These are phyloP conservation scores for Hirtodrosophila duncani DNA, from an alignment of 2,888 invertebrate genomes.

Conservation along the genomic window DNA sequence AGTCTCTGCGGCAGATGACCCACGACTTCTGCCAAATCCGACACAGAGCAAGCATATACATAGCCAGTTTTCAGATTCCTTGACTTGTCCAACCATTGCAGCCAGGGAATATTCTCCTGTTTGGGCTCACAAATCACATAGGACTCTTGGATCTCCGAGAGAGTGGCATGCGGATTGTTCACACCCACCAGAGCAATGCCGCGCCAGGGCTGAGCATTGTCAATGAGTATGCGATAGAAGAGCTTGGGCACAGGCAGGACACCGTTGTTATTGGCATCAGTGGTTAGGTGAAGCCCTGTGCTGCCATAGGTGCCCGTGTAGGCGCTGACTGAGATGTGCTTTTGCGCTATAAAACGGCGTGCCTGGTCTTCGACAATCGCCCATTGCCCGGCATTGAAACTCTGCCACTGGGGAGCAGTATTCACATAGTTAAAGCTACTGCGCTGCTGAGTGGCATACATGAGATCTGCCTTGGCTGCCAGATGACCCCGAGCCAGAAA, in stretches of 20 bases:
- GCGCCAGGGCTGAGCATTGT: slow-evolving; percentile 62
- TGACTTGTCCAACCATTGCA: slow-evolving; percentile 57
- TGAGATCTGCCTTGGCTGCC: slow-evolving; percentile 80
- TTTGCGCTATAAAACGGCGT: slow-evolving; percentile 77
- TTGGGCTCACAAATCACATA: slow-evolving; percentile 69
- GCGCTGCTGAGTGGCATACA: slow-evolving; percentile 79
- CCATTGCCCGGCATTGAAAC: slow-evolving; percentile 82
- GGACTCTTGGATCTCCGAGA: slow-evolving; percentile 50
- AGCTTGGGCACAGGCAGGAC: slow-evolving; percentile 80
- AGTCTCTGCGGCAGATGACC: slow-evolving; percentile 53
- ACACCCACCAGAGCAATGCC: slow-evolving; percentile 80
- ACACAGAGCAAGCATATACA: slow-evolving; percentile 67
- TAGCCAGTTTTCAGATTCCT: slow-evolving; percentile 65
- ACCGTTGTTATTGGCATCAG: slow-evolving; percentile 66
- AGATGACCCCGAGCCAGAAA: slow-evolving; percentile 80
- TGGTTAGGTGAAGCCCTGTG: slow-evolving; percentile 72
- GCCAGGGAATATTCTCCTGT: slow-evolving; percentile 53
- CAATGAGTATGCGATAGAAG: slow-evolving; percentile 81
- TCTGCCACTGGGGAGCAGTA: slow-evolving; percentile 81
- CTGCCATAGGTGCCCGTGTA: slow-evolving; percentile 81
- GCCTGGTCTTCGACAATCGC: slow-evolving; percentile 79
- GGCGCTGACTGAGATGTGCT: slow-evolving; percentile 75
- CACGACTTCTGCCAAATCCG: slow-evolving; percentile 57
- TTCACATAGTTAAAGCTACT: slow-evolving; percentile 81
- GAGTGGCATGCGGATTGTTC: slow-evolving; percentile 74